Conservation (phyloP, 1,140 invertebrate genomes). For the Cephus cinctus region DNA sequence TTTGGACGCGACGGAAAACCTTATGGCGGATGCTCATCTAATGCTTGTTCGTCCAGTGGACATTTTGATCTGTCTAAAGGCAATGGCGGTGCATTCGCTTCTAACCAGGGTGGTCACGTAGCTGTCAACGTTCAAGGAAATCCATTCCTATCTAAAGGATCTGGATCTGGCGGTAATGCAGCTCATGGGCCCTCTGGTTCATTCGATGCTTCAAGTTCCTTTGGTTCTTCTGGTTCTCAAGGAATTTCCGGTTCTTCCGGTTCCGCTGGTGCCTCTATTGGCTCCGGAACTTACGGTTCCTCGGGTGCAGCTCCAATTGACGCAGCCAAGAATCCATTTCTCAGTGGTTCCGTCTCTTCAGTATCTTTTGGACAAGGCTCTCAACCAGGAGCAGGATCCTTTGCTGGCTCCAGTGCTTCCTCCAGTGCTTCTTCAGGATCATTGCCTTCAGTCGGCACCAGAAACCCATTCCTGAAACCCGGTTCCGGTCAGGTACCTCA, state of each 20-base stretch:
- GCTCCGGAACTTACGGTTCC: too few relatives aligned
- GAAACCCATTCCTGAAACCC: constrained; percentile 18
- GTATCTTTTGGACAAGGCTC: too few relatives aligned
- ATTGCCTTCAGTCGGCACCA: constrained; percentile 5
- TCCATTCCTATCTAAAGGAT: constrained; percentile 21
- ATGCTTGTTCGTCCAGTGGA: constrained; percentile 8
- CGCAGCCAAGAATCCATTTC: too few relatives aligned
- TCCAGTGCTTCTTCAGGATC: not conserved
- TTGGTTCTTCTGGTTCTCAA: constrained; percentile 2
- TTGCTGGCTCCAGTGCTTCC: not conserved
- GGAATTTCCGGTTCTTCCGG: not conserved
- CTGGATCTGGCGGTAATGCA: not conserved
- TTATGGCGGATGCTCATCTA: constrained; percentile 9
- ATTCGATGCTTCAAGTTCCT: not conserved
- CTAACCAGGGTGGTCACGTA: constrained; percentile 6
- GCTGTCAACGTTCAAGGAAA: constrained; percentile 14
- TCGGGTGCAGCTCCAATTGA: too few relatives aligned
- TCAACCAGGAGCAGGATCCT: not conserved
- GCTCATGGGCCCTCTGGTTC: not conserved
- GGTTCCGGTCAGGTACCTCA: not conserved
- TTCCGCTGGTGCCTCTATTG: not conserved
- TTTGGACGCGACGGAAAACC: constrained; percentile 6
- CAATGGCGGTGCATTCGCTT: constrained; percentile 1
- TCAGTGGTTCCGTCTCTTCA: too few relatives aligned
- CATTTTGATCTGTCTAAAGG: constrained; percentile 6